phyloP scores from a whole-genome alignment of 2,797 vertebrate genomes.

The Peromyscus nudipes region DNA sequence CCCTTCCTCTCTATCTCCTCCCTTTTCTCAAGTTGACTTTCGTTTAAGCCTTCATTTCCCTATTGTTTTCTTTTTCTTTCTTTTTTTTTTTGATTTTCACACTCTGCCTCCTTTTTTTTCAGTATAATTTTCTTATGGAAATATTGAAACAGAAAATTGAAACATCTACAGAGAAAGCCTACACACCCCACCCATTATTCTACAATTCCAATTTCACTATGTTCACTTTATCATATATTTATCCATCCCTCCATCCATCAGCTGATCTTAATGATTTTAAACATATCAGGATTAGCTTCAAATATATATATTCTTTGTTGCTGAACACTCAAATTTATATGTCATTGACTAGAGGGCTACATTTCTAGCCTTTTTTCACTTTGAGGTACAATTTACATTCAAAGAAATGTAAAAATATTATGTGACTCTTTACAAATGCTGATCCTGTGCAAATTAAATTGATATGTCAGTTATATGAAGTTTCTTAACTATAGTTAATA shows the following conservation, averaged over 20 bases:
- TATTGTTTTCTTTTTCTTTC: not conserved
- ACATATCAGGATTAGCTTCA: not conserved
- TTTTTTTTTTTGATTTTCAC: not conserved
- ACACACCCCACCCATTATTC: not conserved
- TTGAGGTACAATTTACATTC: constrained; percentile 43
- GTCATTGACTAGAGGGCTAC: not conserved
- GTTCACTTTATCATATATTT: not conserved
- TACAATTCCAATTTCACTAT: not conserved
- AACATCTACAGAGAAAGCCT: not conserved
- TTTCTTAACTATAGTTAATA: not conserved
- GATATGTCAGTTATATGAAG: not conserved
- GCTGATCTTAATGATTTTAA: not conserved
- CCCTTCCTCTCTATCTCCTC: not conserved
- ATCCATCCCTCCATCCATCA: not conserved
- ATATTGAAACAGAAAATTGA: not conserved
- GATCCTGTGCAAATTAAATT: not conserved
- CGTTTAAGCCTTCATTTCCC: not conserved
- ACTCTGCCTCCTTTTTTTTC: not conserved
- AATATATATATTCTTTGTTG: not conserved
- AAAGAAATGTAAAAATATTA: constrained; percentile 15
- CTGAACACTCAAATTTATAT: not conserved
- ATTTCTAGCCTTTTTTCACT: not conserved
- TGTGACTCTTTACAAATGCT: not conserved
- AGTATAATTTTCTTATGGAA: constrained; percentile 26
- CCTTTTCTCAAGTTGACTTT: not conserved